phyloP scores from a whole-genome alignment of 64 coral and sea anemone species.

The Montipora cactus region DNA sequence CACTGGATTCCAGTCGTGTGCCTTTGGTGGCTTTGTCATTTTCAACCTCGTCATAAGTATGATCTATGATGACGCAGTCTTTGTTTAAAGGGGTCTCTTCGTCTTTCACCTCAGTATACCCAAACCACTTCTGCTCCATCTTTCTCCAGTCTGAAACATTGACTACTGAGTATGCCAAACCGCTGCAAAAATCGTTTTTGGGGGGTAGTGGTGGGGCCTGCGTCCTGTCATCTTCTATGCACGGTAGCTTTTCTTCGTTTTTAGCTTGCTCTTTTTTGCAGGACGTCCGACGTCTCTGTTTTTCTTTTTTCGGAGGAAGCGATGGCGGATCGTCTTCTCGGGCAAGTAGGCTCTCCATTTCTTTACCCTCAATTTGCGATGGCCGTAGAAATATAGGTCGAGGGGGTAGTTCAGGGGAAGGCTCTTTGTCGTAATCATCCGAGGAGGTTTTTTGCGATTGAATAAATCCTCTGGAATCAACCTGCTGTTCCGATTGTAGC shows the following conservation, averaged over 20 bases:
- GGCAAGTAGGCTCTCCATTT: not conserved
- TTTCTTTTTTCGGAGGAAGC: conserved; percentile 12
- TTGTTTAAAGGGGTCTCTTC: no score
- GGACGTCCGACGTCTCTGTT: not conserved
- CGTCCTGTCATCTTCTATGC: not conserved
- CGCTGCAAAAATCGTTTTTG: not conserved
- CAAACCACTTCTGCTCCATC: not conserved
- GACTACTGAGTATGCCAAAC: conserved; percentile 4
- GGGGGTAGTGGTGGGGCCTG: conserved; percentile 15
- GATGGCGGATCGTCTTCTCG: not conserved
- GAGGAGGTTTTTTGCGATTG: not conserved
- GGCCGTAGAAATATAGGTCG: not conserved
- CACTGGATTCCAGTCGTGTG: not conserved
- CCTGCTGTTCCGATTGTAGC: not conserved
- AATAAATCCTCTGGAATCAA: not conserved
- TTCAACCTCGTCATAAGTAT: not conserved
- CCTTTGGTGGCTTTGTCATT: not conserved
- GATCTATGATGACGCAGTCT: not conserved
- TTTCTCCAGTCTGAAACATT: conserved; percentile 4
- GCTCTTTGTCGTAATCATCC: not conserved
- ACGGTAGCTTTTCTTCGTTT: not conserved
- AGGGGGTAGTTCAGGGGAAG: not conserved
- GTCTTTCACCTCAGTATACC: not conserved
- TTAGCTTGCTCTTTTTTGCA: not conserved
- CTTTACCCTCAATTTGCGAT: no score